phyloP scores from a whole-genome alignment of 2,888 invertebrate genomes.

The Rotaria macrura region DNA sequence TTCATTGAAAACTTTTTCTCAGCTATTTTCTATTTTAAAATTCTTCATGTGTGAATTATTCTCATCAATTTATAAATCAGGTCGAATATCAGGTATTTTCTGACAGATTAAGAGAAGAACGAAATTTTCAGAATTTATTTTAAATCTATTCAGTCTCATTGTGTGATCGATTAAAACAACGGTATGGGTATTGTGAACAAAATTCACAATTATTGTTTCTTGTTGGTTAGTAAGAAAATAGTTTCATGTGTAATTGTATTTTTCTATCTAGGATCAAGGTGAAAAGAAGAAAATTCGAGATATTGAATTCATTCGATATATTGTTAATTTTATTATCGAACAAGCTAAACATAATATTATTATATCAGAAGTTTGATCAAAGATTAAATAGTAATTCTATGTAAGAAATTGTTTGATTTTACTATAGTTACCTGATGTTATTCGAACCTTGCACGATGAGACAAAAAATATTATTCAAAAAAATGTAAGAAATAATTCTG shows the following conservation, averaged over 20 bases:
- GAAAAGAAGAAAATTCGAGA: neutral
- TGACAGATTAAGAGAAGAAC: neutral
- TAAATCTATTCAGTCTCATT: neutral
- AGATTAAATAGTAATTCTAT: too few species aligned
- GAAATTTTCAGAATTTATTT: neutral
- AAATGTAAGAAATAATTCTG: neutral
- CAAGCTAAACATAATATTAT: constrained; percentile 17
- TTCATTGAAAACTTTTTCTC: neutral
- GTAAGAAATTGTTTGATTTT: neutral
- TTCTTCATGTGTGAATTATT: neutral
- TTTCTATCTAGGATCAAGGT: neutral
- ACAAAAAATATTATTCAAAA: neutral
- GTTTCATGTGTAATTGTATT: too few species aligned
- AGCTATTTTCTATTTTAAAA: neutral
- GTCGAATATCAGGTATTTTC: too few species aligned
- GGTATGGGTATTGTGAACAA: neutral
- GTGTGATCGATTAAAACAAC: constrained; percentile 5
- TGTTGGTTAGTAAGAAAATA: neutral
- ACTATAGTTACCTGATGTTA: neutral
- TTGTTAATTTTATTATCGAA: constrained; percentile 5
- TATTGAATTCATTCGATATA: constrained; percentile 20
- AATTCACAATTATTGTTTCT: neutral
- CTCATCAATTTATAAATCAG: too few species aligned
- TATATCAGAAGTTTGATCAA: neutral
- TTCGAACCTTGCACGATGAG: neutral